Conservation (phyloP, 2,113 vertebrate genomes). For the Diadophis punctatus region DNA sequence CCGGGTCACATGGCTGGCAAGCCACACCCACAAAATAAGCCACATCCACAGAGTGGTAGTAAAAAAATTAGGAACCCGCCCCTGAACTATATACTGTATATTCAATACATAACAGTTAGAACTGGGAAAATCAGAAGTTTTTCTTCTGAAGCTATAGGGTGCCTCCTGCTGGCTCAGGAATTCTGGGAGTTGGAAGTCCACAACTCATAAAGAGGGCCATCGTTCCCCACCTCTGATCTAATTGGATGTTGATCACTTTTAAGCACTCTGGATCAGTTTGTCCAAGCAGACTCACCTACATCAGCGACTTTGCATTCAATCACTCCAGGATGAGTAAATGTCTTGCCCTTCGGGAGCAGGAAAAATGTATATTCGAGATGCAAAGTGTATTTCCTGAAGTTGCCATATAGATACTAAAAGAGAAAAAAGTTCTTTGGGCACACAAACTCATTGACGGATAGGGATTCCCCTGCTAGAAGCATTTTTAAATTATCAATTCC, state of each 20-base stretch:
- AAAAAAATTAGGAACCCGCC: no score
- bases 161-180: not conserved
- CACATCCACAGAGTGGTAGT: no score
- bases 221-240: not conserved
- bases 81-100: no score
- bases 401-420: conserved; percentile 25
- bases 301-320: conserved; percentile 24
- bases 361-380: conserved; percentile 19
- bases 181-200: no score
- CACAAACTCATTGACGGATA: not conserved
- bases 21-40: no score
- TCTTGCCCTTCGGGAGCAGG: conserved; percentile 5
- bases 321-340: not conserved
- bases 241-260: not conserved
- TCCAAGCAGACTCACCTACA: conserved; percentile 26
- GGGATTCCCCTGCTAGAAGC: not conserved
- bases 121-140: not conserved
- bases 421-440: not conserved
- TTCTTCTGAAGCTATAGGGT: not conserved
- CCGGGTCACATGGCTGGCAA: no score
- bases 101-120: not conserved
- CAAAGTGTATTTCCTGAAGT: conserved; percentile 22
- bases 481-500: not conserved
- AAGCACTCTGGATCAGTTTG: not conserved
- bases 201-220: no score